Conservation (phyloP, 37 sponge, comb jelly and placozoan genomes). For the Aplysina aerophoba region DNA sequence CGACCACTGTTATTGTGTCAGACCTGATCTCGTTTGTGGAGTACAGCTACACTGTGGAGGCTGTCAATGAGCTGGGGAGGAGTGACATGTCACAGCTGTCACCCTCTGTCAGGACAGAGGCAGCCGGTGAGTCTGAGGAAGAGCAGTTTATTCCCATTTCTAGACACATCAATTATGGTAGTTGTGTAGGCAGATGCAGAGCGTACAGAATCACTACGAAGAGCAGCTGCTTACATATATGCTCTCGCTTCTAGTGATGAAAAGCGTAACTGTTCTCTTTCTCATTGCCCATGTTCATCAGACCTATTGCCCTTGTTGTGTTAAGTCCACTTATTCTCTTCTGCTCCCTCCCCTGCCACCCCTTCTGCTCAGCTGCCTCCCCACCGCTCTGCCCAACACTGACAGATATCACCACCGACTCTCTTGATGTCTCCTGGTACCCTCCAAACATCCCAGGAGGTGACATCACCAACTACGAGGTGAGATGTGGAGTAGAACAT, state of each 20-base stretch:
- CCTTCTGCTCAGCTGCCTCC: constrained; percentile 26
- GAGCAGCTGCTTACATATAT: too few relatives aligned
- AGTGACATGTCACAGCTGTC: constrained; percentile 42
- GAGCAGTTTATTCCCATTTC: too few relatives aligned
- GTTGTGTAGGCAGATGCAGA: too few relatives aligned
- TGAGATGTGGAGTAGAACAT: background rate
- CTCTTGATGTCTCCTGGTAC: constrained; percentile 35
- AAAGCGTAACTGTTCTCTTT: too few relatives aligned
- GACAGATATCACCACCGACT: background rate
- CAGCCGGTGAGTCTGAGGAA: constrained; percentile 47
- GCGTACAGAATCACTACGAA: too few relatives aligned
- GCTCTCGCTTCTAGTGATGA: too few relatives aligned
- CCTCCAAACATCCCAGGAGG: constrained; percentile 51
- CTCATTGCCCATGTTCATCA: too few relatives aligned
- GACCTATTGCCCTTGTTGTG: too few relatives aligned
- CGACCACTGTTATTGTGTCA: constrained; percentile 1
- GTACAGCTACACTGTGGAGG: constrained; percentile 56
- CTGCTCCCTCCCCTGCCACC: too few relatives aligned
- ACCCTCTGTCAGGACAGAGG: constrained; percentile 21
- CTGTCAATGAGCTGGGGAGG: constrained; percentile 63
- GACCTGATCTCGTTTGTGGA: constrained; percentile 53
- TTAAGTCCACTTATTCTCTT: background rate
- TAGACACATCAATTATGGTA: too few relatives aligned
- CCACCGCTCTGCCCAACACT: constrained; percentile 24
- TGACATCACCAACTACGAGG: constrained; percentile 48